phyloP scores from a whole-genome alignment of 2,888 invertebrate species.

The Drosophila parthenogenetica region DNA sequence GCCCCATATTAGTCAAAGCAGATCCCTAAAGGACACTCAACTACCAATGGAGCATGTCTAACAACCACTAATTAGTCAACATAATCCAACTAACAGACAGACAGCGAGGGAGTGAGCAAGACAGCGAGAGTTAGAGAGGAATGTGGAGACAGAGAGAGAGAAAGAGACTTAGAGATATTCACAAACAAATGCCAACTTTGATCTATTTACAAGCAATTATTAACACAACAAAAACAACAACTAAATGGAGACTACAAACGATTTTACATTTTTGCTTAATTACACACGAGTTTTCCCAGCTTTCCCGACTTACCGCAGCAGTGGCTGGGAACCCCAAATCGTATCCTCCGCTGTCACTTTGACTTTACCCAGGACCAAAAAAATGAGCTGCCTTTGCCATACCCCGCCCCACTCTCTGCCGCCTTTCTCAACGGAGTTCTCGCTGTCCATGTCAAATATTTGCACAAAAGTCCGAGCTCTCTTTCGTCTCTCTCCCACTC shows the following conservation, averaged over 20 bases:
- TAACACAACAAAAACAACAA: conserved; percentile 55
- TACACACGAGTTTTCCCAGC: conserved; percentile 63
- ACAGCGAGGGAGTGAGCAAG: conserved; percentile 3
- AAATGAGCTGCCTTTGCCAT: conserved; percentile 61
- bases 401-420: background rate
- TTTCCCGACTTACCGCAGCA: conserved; percentile 1
- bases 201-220: conserved; percentile 79
- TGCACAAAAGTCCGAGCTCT: conserved; percentile 70
- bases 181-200: conserved; percentile 73
- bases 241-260: conserved; percentile 56
- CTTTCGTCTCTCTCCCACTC: conserved; percentile 16
- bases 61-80: conserved; percentile 71
- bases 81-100: conserved; percentile 57
- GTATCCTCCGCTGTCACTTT: conserved; percentile 38
- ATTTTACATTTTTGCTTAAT: conserved; percentile 77
- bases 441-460: conserved; percentile 71
- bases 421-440: conserved; percentile 24
- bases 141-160: background rate
- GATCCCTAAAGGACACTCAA: conserved; percentile 17
- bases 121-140: background rate
- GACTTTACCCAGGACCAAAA: conserved; percentile 52
- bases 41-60: conserved; percentile 59
- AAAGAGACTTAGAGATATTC: background rate
- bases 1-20: background rate
- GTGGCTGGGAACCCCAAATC: conserved; percentile 14